These are phyloP conservation scores for Physella acuta DNA, from an alignment of 1,140 invertebrate genomes.

Conservation along the genomic window DNA sequence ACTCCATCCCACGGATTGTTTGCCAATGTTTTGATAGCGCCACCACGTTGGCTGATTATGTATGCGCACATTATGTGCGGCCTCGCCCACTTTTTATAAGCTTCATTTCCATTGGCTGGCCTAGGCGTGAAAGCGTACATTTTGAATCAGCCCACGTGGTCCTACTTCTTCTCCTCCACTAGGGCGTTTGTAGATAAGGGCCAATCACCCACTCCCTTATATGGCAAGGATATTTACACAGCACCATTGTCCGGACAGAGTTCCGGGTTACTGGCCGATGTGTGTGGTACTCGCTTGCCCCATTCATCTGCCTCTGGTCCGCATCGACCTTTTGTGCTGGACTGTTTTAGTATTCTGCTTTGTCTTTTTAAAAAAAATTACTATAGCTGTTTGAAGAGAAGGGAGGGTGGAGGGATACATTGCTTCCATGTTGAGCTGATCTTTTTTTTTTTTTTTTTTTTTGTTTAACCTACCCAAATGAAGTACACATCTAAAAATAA, in stretches of 20 bases:
- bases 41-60: constrained; percentile 3
- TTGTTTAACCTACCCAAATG: too few species aligned
- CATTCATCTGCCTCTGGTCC: constrained; percentile 3
- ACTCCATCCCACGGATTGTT: background rate
- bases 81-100: background rate
- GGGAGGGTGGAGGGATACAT: background rate
- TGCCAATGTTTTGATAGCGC: background rate
- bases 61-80: constrained; percentile 15
- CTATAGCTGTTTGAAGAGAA: too few species aligned
- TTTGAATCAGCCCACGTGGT: constrained; percentile 6
- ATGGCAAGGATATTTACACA: constrained; percentile 18
- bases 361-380: too few species aligned
- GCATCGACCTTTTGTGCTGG: background rate
- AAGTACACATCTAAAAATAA: too few species aligned
- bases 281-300: background rate
- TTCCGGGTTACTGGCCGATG: background rate
- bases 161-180: background rate
- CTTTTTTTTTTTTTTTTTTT: too few species aligned
- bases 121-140: background rate
- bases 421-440: too few species aligned
- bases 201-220: constrained; percentile 15
- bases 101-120: background rate
- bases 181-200: constrained; percentile 7
- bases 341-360: background rate
- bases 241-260: constrained; percentile 6